Evolutionary conservation across 2,888 invertebrate species (phyloP).

Genomic region (Agrilus biguttatus): DNA sequence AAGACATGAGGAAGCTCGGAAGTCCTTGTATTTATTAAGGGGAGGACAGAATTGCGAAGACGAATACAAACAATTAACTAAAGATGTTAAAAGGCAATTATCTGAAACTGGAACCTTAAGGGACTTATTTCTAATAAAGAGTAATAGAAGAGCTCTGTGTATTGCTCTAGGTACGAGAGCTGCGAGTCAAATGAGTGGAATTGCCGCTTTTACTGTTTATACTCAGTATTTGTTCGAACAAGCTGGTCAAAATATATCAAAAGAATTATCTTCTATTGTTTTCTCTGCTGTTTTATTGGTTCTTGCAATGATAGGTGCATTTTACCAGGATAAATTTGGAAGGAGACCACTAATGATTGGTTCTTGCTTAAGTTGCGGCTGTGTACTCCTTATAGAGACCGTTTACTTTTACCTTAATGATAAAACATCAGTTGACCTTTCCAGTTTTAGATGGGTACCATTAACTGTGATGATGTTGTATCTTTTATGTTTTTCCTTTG

Average conservation of each 20-base stretch:
- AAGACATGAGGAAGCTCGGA: conserved; percentile 15
- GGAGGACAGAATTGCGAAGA: conserved; percentile 15
- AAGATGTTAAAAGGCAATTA: conserved; percentile 20
- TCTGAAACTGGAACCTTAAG: conserved; percentile 20
- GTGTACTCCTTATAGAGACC: conserved; percentile 12
- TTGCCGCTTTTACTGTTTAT: conserved; percentile 16
- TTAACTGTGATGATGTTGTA: conserved; percentile 19
- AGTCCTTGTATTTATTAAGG: conserved; percentile 14
- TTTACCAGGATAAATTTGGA: conserved; percentile 16
- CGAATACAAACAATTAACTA: conserved; percentile 15
- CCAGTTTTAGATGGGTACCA: conserved; percentile 19
- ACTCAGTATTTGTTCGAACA: conserved; percentile 20
- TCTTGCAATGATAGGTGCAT: conserved; percentile 10
- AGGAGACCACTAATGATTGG: conserved; percentile 15
- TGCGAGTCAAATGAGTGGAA: conserved; percentile 19
- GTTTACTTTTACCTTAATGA: conserved; percentile 17
- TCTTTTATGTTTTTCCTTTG: conserved; percentile 10
- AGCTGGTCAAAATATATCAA: conserved; percentile 17
- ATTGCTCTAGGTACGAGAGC: conserved; percentile 18
- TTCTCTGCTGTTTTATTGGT: conserved; percentile 13
- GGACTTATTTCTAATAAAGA: conserved; percentile 16
- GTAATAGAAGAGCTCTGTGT: conserved; percentile 18
- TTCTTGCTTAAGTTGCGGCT: conserved; percentile 13
- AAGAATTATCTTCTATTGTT: conserved; percentile 20
- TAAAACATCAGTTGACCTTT: conserved; percentile 12